phyloP scores from a whole-genome alignment of 2,888 invertebrate species.

The Drosophila eohydei region DNA sequence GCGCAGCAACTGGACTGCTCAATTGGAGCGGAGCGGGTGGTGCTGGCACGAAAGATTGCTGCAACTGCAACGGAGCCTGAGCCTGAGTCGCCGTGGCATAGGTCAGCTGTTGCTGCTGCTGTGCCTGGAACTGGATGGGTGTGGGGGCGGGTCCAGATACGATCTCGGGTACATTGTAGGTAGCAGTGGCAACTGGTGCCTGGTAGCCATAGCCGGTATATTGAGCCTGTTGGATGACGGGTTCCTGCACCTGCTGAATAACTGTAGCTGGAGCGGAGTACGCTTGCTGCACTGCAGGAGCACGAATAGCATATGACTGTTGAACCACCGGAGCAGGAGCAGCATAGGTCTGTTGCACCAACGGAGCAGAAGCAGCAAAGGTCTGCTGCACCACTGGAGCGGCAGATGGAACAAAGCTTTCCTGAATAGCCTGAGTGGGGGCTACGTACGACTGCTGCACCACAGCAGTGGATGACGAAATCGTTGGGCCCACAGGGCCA shows the following conservation, averaged over 20 bases:
- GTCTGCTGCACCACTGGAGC: slow-evolving; percentile 8
- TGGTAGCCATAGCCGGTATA: slow-evolving; percentile 47
- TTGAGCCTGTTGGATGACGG: slow-evolving; percentile 23
- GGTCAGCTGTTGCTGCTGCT: slow-evolving; percentile 22
- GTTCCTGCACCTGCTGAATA: slow-evolving; percentile 19
- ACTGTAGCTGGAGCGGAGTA: slow-evolving; percentile 28
- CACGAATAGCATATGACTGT: not conserved
- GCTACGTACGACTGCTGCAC: slow-evolving; percentile 2
- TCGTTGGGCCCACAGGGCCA: not conserved
- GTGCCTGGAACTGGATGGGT: slow-evolving; percentile 22
- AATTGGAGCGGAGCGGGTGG: slow-evolving; percentile 19
- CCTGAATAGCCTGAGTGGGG: slow-evolving; percentile 8
- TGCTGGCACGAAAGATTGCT: slow-evolving; percentile 19
- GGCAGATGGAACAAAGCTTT: not conserved
- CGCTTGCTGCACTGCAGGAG: slow-evolving; percentile 9
- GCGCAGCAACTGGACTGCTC: slow-evolving; percentile 17
- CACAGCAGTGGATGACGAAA: not conserved
- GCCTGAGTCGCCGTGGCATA: slow-evolving; percentile 11
- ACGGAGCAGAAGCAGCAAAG: not conserved
- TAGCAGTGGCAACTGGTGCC: slow-evolving; percentile 25
- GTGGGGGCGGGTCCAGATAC: slow-evolving; percentile 24
- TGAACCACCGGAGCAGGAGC: not conserved
- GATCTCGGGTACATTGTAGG: slow-evolving; percentile 31
- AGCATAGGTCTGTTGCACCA: not conserved
- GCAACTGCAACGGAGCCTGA: slow-evolving; percentile 37